Conservation (phyloP, 2,797 vertebrate genomes). For the Ammospiza maritima region DNA sequence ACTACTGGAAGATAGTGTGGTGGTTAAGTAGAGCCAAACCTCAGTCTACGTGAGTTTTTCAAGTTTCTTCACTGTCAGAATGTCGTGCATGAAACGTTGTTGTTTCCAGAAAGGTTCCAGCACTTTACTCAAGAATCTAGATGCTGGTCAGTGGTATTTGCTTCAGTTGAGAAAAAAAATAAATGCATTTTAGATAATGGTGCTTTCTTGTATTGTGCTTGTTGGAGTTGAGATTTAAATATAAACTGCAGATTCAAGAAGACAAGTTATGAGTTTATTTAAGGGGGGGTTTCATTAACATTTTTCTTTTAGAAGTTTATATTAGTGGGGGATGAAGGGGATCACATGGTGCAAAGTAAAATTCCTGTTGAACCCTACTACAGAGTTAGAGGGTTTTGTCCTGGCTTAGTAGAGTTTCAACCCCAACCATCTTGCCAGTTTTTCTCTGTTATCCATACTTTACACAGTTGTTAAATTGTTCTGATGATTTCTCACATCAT, state of each 20-base stretch:
- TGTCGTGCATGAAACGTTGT: not conserved
- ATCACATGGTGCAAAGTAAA: not conserved
- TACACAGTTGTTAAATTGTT: not conserved
- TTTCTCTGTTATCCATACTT: not conserved
- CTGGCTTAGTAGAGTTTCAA: not conserved
- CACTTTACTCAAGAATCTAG: not conserved
- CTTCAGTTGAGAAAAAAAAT: not conserved
- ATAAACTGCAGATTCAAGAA: not conserved
- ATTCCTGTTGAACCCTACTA: not conserved
- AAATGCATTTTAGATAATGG: not conserved
- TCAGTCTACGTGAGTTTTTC: not conserved
- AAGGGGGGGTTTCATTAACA: not conserved
- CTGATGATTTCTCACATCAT: not conserved
- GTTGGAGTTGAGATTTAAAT: not conserved
- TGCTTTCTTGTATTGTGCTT: not conserved
- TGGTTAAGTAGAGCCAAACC: not conserved
- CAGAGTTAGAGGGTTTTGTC: accelerated
- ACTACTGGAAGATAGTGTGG: not conserved
- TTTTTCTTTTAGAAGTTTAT: not conserved
- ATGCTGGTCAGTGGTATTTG: not conserved
- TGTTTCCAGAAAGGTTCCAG: not conserved
- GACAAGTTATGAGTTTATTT: not conserved
- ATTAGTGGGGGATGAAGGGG: not conserved
- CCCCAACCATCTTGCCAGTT: not conserved
- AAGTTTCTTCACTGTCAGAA: not conserved